Conservation (phyloP, 2,113 vertebrate genomes). For the Poeciliopsis occidentalis region DNA sequence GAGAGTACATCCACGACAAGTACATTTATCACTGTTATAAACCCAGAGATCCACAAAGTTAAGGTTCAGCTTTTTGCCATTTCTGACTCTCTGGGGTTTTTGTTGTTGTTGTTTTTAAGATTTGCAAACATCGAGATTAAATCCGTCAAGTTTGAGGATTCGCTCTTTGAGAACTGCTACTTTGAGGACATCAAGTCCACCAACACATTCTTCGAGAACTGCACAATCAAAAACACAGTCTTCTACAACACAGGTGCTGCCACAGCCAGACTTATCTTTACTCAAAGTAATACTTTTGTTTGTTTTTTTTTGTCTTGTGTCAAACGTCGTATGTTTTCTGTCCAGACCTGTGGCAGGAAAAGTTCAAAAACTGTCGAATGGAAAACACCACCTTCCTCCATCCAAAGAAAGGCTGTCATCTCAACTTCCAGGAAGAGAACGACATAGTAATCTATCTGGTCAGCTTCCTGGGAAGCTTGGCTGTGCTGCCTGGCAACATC, state of each 20-base stretch:
- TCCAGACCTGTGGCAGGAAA: slow-evolving; percentile 90
- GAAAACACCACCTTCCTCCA: slow-evolving; percentile 86
- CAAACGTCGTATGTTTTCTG: slow-evolving; percentile 30
- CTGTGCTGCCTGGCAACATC: slow-evolving; percentile 95
- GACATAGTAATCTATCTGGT: slow-evolving; percentile 97
- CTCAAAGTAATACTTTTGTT: not conserved
- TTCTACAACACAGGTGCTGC: slow-evolving; percentile 96
- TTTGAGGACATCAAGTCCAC: slow-evolving; percentile 93
- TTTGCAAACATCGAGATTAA: slow-evolving; percentile 93
- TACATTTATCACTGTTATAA: slow-evolving; percentile 61
- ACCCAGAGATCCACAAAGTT: not conserved
- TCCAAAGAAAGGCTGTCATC: slow-evolving; percentile 90
- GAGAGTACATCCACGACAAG: slow-evolving; percentile 91
- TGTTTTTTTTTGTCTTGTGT: not conserved
- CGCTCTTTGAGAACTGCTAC: slow-evolving; percentile 91
- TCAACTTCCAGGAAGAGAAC: slow-evolving; percentile 93
- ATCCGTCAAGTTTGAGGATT: slow-evolving; percentile 92
- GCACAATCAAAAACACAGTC: slow-evolving; percentile 88
- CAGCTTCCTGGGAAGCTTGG: slow-evolving; percentile 94
- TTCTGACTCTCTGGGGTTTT: not conserved
- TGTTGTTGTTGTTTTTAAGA: slow-evolving; percentile 65
- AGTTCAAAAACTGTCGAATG: slow-evolving; percentile 89
- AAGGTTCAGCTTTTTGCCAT: not conserved
- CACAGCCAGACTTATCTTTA: not conserved
- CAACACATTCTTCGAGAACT: slow-evolving; percentile 95